Evolutionary conservation across 1,140 invertebrate genomes (phyloP).

Genomic region (Coelopa frigida): DNA sequence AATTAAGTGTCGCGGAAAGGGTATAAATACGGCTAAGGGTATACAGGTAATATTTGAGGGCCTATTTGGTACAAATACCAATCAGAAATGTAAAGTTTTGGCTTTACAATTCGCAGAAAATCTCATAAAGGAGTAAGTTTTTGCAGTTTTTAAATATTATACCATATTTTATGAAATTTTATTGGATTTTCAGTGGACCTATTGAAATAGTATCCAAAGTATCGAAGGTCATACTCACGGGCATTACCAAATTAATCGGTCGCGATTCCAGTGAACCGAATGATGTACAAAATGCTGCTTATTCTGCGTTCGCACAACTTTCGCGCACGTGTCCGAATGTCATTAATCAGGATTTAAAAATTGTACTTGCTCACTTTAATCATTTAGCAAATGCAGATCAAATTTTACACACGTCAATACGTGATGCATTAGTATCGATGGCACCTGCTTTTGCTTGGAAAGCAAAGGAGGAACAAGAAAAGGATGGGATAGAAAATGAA

Average conservation of each 20-base stretch:
- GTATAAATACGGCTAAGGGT: slow-evolving; percentile 69
- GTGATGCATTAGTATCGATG: slow-evolving; percentile 65
- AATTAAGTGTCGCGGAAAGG: slow-evolving; percentile 68
- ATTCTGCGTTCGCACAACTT: slow-evolving; percentile 45
- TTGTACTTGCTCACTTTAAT: slow-evolving; percentile 45
- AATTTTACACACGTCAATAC: slow-evolving; percentile 58
- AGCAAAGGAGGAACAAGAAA: slow-evolving; percentile 23
- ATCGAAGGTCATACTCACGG: slow-evolving; percentile 58
- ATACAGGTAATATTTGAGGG: slow-evolving; percentile 85
- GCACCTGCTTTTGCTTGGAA: slow-evolving; percentile 57
- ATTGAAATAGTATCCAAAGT: slow-evolving; percentile 54
- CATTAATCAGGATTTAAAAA: slow-evolving; percentile 52
- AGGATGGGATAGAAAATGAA: slow-evolving; percentile 14
- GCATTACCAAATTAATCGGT: slow-evolving; percentile 61
- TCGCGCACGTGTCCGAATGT: slow-evolving; percentile 60
- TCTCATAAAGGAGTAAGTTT: slow-evolving; percentile 66
- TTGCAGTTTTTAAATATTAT: background rate
- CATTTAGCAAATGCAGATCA: slow-evolving; percentile 49
- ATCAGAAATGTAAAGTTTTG: slow-evolving; percentile 70
- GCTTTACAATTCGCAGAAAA: slow-evolving; percentile 76
- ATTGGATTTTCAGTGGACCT: slow-evolving; percentile 51
- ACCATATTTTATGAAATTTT: slow-evolving; percentile 11
- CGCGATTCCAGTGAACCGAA: slow-evolving; percentile 48
- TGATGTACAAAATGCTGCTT: slow-evolving; percentile 40
- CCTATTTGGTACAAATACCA: slow-evolving; percentile 75